Percentiles rank a stretch among this genome's conserved stretches.
phyloP scores from a whole-genome alignment of 2,797 vertebrate species.

The Fringilla coelebs region DNA sequence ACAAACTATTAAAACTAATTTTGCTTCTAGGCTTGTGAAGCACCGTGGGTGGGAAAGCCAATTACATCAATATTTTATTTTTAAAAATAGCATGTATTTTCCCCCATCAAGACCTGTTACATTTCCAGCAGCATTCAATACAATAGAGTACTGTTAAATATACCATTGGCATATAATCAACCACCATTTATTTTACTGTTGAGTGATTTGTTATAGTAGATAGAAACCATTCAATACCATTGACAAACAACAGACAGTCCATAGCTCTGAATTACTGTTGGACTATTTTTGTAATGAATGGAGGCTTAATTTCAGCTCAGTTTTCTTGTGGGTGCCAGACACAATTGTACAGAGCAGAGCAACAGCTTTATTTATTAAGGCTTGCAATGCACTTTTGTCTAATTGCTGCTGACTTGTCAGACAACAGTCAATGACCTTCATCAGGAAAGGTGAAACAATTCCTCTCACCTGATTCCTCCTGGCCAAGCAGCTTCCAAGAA shows the following conservation, averaged over 20 bases:
- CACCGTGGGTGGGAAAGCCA: constrained; percentile 69
- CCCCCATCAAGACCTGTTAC: constrained; percentile 61
- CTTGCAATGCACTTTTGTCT: constrained; percentile 60
- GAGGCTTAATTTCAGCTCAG: constrained; percentile 70
- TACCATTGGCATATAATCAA: constrained; percentile 71
- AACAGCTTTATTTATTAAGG: constrained; percentile 70
- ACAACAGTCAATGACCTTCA: constrained; percentile 60
- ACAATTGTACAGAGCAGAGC: constrained; percentile 66
- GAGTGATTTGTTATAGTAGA: constrained; percentile 75
- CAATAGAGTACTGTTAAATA: constrained; percentile 72
- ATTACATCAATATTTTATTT: constrained; percentile 76
- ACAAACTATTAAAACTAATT: constrained; percentile 64
- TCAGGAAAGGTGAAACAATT: constrained; percentile 51
- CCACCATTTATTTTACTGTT: constrained; percentile 73
- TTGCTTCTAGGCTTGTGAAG: constrained; percentile 62
- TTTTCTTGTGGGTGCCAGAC: constrained; percentile 69
- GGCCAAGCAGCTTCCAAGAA: background rate
- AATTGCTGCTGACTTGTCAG: constrained; percentile 72
- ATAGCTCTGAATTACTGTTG: constrained; percentile 69
- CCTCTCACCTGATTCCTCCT: constrained; percentile 45
- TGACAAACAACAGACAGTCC: constrained; percentile 75
- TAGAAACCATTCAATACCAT: constrained; percentile 75
- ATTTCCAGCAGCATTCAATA: constrained; percentile 68
- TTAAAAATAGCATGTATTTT: constrained; percentile 65
- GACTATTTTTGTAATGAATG: constrained; percentile 75